These are phyloP conservation scores for Scaptomyza flava DNA, from an alignment of 2,888 invertebrate species.

Conservation along the genomic window DNA sequence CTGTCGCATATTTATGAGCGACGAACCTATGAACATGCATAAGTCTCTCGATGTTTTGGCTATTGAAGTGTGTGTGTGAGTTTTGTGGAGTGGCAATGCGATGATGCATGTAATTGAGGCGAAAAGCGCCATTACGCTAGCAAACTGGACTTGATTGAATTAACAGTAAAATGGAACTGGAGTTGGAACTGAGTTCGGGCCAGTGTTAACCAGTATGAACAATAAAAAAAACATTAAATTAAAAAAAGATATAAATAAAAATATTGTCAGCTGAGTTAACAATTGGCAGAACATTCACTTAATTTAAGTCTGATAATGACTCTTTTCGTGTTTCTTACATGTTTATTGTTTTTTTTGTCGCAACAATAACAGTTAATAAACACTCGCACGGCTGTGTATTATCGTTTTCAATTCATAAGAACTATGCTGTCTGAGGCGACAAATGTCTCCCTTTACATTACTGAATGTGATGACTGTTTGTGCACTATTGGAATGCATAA, in stretches of 20 bases:
- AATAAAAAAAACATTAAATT: conserved; percentile 2
- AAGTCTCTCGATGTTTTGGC: conserved; percentile 19
- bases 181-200: conserved; percentile 13
- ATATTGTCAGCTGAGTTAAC: conserved; percentile 48
- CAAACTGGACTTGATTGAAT: conserved; percentile 41
- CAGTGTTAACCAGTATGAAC: conserved; percentile 40
- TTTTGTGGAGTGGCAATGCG: conserved; percentile 45
- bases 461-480: no score
- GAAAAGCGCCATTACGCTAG: conserved; percentile 29
- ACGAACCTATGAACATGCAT: conserved; percentile 42
- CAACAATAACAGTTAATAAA: conserved; percentile 1
- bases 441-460: conserved; percentile 19
- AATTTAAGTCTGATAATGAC: conserved; percentile 27
- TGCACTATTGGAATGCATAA: conserved; percentile 22
- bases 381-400: conserved; percentile 21
- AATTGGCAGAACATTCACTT: conserved; percentile 32
- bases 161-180: conserved; percentile 21
- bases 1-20: conserved; percentile 61
- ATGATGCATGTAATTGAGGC: conserved; percentile 68
- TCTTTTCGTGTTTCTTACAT: conserved; percentile 21
- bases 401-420: conserved; percentile 46
- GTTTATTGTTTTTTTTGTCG: conserved; percentile 11
- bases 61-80: conserved; percentile 6
- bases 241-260: background rate
- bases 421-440: conserved; percentile 33